These are phyloP conservation scores for Paradoxurus hermaphroditus DNA, from an alignment of 2,113 vertebrate species.

Conservation along the genomic window DNA sequence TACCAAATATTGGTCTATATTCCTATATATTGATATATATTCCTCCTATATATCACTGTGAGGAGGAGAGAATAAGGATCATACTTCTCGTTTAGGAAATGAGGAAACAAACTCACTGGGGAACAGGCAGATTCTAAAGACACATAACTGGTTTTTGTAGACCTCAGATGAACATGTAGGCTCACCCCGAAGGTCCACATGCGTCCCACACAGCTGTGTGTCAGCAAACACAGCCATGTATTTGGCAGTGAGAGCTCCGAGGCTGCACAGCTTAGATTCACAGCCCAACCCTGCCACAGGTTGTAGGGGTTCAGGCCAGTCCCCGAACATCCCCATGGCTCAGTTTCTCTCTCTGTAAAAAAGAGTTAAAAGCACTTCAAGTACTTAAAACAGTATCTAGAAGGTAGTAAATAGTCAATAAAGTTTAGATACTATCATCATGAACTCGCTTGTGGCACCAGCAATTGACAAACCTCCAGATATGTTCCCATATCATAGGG, in stretches of 20 bases:
- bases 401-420: neutral
- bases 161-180: neutral
- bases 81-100: neutral
- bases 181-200: neutral
- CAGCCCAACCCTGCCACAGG: neutral
- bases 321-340: neutral
- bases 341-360: neutral
- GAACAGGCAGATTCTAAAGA: neutral
- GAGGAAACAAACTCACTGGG: neutral
- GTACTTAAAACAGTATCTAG: neutral
- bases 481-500: neutral
- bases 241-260: neutral
- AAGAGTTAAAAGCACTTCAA: neutral
- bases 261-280: neutral
- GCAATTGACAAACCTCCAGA: neutral
- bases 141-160: neutral
- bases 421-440: neutral
- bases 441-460: neutral
- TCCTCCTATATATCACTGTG: too few relatives aligned
- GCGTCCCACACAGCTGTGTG: too few relatives aligned
- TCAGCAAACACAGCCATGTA: neutral
- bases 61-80: neutral
- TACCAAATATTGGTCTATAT: neutral
- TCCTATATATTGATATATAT: too few relatives aligned
- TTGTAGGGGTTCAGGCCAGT: neutral